These are phyloP conservation scores for Melanogrammus aeglefinus DNA, from an alignment of 2,797 vertebrate genomes.

Conservation along the genomic window DNA sequence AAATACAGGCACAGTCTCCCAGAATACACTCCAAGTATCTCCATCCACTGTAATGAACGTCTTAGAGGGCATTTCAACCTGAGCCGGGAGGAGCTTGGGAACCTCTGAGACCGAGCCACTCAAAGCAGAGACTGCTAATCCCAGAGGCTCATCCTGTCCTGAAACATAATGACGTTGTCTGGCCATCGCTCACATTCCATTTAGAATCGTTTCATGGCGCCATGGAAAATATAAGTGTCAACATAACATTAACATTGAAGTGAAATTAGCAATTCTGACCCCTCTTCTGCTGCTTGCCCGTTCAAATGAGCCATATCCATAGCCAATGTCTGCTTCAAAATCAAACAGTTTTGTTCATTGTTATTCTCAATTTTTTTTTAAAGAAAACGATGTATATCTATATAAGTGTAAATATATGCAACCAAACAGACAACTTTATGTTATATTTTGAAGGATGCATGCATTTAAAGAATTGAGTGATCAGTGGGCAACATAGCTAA, in stretches of 20 bases:
- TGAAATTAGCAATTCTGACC: constrained; percentile 4
- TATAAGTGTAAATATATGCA: neutral
- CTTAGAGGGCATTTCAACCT: constrained; percentile 60
- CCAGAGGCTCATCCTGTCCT: constrained; percentile 43
- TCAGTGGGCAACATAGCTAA: neutral
- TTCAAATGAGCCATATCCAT: neutral
- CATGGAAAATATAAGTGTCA: neutral
- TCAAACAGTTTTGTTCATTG: neutral
- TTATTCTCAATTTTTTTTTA: no score
- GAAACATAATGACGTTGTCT: constrained; percentile 31
- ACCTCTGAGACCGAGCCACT: constrained; percentile 51
- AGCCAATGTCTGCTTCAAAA: neutral
- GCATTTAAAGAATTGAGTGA: neutral
- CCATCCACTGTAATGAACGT: constrained; percentile 43
- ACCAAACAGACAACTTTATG: neutral
- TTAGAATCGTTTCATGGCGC: neutral
- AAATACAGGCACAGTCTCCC: constrained; percentile 30
- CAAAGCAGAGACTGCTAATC: constrained; percentile 57
- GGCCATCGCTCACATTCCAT: constrained; percentile 11
- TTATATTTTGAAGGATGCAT: neutral
- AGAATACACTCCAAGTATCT: constrained; percentile 33
- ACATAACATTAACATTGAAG: neutral
- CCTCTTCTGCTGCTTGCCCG: neutral
- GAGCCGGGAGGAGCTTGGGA: constrained; percentile 38
- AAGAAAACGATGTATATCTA: neutral